Evolutionary conservation across 2,113 vertebrate species (phyloP), one percentile per base, ranked within the genome.

Genomic region (Alectura lathami): DNA sequence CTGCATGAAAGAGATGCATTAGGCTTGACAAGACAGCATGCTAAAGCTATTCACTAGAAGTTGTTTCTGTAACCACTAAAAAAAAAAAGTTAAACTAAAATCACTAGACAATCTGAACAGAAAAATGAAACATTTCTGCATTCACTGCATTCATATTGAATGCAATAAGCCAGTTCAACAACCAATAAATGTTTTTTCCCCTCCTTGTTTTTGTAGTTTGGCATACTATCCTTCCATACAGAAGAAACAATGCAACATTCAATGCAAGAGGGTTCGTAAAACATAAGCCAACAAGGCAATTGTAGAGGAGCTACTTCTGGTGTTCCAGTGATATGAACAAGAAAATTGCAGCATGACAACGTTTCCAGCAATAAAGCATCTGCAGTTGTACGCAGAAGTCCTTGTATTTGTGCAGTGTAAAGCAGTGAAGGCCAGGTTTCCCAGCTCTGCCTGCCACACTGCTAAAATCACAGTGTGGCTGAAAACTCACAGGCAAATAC

Each of bases 281-380:
- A 66, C 32, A 0, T 3, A 93, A 91, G 40, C 79, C 67, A 91
- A 62, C 67, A 62, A 73, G 63, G 47, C 92, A 91, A 94, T 66
- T 85, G 89, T 20, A 94, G 82, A 87, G 78, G 26, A 95, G 77
- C 82, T 69, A 69, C 74, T 79, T 76, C 34, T 32, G n/a, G 69
- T 62, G 29, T 47, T 91, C 57, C 73, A 83, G 74, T 53, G 91
- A 85, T 76, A 62, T 0, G 0, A 94, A 86, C 13, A 4, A 87
- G 94, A 89, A 95, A 95, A 95, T 30, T 91, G 92, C 74, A 76
- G 83, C 81, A 84, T 78, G 73, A 73, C 86, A 88, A 5, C 45
- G 77, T 45, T 86, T 68, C 69, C 89, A 91, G 73, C 63, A 86
- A 91, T 45, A 64, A 84, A 50, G 21, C 62, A 93, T 68, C 80